Percentiles rank a stretch among this genome's conserved stretches.
Conservation (phyloP, 1,140 invertebrate species). For the Eufriesea mexicana region DNA sequence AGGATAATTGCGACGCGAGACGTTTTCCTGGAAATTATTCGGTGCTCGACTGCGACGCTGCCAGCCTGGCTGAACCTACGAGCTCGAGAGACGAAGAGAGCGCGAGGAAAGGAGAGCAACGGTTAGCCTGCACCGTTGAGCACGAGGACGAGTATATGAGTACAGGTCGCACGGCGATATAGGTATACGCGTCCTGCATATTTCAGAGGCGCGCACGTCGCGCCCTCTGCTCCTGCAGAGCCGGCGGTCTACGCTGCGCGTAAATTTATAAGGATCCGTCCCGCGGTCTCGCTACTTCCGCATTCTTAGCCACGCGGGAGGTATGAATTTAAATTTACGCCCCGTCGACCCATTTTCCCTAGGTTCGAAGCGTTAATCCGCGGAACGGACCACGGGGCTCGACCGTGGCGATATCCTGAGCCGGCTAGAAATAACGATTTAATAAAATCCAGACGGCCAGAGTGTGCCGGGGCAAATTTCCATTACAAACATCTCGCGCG, state of each 20-base stretch:
- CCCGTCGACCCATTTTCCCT: slow-evolving; percentile 43
- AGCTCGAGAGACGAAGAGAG: too few species aligned
- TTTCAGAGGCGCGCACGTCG: slow-evolving; percentile 50
- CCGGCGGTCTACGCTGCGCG: slow-evolving; percentile 2
- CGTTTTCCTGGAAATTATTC: not conserved
- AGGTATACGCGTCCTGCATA: slow-evolving; percentile 32
- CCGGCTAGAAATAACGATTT: not conserved
- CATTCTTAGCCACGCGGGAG: slow-evolving; percentile 59
- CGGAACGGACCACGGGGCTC: not conserved
- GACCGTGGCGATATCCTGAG: not conserved
- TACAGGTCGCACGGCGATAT: not conserved
- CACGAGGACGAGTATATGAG: not conserved
- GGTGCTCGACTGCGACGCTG: not conserved
- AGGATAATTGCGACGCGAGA: not conserved
- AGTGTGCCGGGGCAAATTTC: not conserved
- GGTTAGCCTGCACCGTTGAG: not conserved
- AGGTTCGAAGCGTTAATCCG: not conserved
- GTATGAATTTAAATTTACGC: slow-evolving; percentile 66
- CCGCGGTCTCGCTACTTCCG: slow-evolving; percentile 14
- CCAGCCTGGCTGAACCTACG: not conserved
- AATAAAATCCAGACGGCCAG: not conserved
- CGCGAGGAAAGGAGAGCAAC: not conserved
- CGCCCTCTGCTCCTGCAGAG: not conserved
- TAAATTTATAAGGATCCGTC: slow-evolving; percentile 58
- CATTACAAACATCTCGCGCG: slow-evolving; percentile 28